A percentile compares a stretch with the other conserved stretches of the same genome.
These are phyloP conservation scores for Phyllostomus hastatus DNA, from an alignment of 2,113 vertebrate genomes.

Conservation along the genomic window DNA sequence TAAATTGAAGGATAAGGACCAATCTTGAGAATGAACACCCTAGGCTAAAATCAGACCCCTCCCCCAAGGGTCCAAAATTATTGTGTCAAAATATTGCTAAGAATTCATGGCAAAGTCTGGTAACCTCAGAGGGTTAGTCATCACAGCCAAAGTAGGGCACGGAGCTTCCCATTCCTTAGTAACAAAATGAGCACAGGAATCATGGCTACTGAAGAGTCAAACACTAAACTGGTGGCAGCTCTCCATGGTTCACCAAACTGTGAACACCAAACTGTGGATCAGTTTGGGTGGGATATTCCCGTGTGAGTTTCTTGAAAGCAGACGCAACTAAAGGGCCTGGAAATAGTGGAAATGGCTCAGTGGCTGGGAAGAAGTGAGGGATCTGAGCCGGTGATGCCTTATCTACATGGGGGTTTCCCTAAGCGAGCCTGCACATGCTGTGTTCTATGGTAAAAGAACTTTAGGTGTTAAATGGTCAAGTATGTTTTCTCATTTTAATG, in stretches of 20 bases:
- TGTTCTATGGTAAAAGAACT: background rate
- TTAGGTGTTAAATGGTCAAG: background rate
- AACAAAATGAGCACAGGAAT: background rate
- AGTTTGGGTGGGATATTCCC: background rate
- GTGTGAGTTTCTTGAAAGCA: background rate
- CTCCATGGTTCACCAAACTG: background rate
- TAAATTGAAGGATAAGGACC: conserved; percentile 10
- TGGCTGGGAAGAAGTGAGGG: background rate
- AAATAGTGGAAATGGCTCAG: background rate
- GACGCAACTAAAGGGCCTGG: background rate
- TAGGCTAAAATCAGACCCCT: conserved; percentile 17
- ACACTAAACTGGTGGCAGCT: background rate
- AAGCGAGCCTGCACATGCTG: background rate
- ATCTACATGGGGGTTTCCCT: background rate
- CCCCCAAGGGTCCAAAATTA: background rate
- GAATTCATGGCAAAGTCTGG: background rate
- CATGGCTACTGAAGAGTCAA: background rate
- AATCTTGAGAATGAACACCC: conserved; percentile 15
- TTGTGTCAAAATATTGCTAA: background rate
- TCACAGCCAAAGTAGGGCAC: background rate
- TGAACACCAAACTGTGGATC: background rate
- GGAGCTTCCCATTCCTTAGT: background rate
- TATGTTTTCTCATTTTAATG: background rate
- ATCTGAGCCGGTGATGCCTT: background rate
- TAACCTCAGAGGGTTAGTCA: background rate